These are phyloP conservation scores for Perognathus longimembris DNA, from an alignment of 2,113 vertebrate genomes.

Conservation along the genomic window DNA sequence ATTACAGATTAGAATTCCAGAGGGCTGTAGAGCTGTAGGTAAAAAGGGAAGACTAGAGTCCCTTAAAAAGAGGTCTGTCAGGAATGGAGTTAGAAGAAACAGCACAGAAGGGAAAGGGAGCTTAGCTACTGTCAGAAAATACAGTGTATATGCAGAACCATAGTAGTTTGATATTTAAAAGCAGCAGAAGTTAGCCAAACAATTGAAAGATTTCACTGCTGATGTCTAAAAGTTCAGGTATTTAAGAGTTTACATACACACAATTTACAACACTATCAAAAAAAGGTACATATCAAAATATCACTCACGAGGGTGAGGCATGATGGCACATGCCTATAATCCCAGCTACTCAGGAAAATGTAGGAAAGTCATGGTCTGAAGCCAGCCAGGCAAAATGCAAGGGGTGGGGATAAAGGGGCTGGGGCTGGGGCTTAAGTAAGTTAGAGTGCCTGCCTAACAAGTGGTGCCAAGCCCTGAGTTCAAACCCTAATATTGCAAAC, in stretches of 20 bases:
- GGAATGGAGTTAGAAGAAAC: neutral
- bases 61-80: neutral
- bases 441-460: no score
- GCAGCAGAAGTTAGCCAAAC: neutral
- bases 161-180: conserved; percentile 47
- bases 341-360: no score
- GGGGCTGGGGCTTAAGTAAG: no score
- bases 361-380: no score
- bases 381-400: neutral
- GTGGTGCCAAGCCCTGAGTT: no score
- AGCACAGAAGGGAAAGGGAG: no score
- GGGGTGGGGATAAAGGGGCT: no score
- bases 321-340: no score
- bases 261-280: neutral
- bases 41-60: neutral
- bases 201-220: neutral
- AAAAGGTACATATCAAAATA: neutral
- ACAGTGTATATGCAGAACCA: neutral
- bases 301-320: neutral
- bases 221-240: neutral
- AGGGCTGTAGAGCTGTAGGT: neutral
- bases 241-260: neutral
- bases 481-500: no score
- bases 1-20: neutral
- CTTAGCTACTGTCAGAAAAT: neutral